Percentiles rank a stretch among this genome's conserved stretches.
Evolutionary conservation across 2,888 invertebrate genomes (phyloP).

Genomic region (Gymnosoma rotundatum): DNA sequence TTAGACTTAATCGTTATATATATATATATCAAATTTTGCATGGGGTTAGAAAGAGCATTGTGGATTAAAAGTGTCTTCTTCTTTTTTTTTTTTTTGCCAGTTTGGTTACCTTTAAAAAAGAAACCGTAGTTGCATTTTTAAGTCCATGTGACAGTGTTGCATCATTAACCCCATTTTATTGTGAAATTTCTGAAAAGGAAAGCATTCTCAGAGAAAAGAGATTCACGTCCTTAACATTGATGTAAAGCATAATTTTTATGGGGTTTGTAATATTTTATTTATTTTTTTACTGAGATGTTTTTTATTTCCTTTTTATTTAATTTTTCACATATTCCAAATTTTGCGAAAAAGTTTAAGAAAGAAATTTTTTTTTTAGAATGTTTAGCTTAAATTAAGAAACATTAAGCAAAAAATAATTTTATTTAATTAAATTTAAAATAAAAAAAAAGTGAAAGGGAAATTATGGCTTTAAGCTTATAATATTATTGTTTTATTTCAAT

Average conservation of each 20-base stretch:
- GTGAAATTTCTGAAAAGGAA: no score
- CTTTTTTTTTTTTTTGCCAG: no score
- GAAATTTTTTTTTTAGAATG: constrained; percentile 1
- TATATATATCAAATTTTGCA: no score
- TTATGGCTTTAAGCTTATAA: constrained; percentile 50
- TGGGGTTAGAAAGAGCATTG: no score
- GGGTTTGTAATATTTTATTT: background rate
- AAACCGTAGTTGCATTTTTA: no score
- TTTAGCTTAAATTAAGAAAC: constrained; percentile 45
- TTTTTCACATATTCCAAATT: constrained; percentile 34
- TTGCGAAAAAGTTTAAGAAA: background rate
- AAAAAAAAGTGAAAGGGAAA: constrained; percentile 3
- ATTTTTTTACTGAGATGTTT: background rate
- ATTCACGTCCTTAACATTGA: no score
- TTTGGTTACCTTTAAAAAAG: no score
- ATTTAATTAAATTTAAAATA: background rate
- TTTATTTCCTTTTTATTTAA: constrained; percentile 21
- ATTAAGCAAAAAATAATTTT: background rate
- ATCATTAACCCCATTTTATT: no score
- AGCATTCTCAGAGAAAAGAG: no score
- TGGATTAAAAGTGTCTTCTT: no score
- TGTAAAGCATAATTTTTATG: constrained; percentile 15
- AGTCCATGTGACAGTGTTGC: no score
- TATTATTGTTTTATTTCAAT: constrained; percentile 36
- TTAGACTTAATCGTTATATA: no score